phyloP scores from a whole-genome alignment of 2,113 vertebrate species.

The Acanthochromis polyacanthus region DNA sequence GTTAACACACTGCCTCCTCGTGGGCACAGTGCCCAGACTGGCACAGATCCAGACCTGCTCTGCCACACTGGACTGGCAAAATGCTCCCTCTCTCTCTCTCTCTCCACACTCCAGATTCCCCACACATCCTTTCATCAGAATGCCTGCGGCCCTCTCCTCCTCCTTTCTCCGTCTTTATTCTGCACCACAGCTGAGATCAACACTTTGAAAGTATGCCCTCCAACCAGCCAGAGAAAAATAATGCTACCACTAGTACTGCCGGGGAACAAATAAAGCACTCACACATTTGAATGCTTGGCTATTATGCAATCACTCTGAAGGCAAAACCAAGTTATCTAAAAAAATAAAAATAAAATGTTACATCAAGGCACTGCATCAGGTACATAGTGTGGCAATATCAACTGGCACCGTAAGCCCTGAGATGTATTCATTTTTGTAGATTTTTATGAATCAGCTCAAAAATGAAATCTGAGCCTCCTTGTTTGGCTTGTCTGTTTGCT shows the following conservation, averaged over 20 bases:
- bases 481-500: slow-evolving; percentile 41
- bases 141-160: slow-evolving; percentile 68
- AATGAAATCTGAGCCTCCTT: slow-evolving; percentile 40
- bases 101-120: slow-evolving; percentile 72
- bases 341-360: slow-evolving; percentile 67
- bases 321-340: slow-evolving; percentile 66
- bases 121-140: slow-evolving; percentile 74
- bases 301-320: slow-evolving; percentile 79
- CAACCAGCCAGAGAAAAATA: slow-evolving; percentile 74
- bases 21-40: slow-evolving; percentile 81
- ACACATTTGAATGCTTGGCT: slow-evolving; percentile 76
- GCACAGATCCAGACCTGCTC: slow-evolving; percentile 72
- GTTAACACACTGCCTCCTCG: slow-evolving; percentile 81
- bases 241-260: slow-evolving; percentile 63
- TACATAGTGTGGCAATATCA: slow-evolving; percentile 42
- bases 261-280: slow-evolving; percentile 75
- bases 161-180: slow-evolving; percentile 71
- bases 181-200: slow-evolving; percentile 79
- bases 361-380: slow-evolving; percentile 60
- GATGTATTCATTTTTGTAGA: slow-evolving; percentile 40
- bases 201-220: slow-evolving; percentile 81
- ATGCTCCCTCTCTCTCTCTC: slow-evolving; percentile 53
- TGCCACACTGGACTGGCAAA: slow-evolving; percentile 76
- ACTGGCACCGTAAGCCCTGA: slow-evolving; percentile 24
- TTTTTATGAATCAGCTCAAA: slow-evolving; percentile 68